A percentile compares a stretch with the other conserved stretches of the same genome.
phyloP scores from a whole-genome alignment of 1,140 invertebrate species.

The Sminthurides bifidus region DNA sequence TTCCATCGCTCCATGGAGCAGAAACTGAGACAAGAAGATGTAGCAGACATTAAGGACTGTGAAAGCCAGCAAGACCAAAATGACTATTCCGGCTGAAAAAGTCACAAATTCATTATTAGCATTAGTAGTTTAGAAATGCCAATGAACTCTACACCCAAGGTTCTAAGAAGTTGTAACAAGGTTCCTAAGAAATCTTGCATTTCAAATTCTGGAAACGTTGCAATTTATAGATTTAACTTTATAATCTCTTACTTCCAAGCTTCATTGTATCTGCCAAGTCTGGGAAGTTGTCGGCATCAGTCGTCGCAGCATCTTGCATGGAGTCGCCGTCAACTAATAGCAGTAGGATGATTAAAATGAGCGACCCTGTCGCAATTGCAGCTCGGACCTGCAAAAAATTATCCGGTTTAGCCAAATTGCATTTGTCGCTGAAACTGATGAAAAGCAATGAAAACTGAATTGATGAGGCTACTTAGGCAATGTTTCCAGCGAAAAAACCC shows the following conservation, averaged over 20 bases:
- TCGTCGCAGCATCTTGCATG: background rate
- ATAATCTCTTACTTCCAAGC: background rate
- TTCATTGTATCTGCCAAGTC: background rate
- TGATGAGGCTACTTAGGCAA: too few relatives aligned
- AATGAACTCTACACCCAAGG: background rate
- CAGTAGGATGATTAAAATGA: background rate
- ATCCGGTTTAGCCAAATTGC: too few relatives aligned
- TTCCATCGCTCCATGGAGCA: conserved; percentile 1
- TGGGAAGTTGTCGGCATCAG: background rate
- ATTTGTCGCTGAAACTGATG: too few relatives aligned
- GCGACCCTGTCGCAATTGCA: background rate
- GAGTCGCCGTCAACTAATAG: background rate
- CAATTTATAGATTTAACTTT: background rate
- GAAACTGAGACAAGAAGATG: background rate
- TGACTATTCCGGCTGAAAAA: background rate
- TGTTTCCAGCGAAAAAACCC: too few relatives aligned
- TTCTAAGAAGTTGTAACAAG: too few relatives aligned
- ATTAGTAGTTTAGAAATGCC: background rate
- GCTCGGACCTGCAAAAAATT: background rate
- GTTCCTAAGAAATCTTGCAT: too few relatives aligned
- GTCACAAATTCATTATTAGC: background rate
- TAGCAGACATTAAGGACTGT: background rate
- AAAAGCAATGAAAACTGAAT: too few relatives aligned
- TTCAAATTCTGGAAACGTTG: background rate
- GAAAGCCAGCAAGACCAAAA: background rate